Evolutionary conservation across 2,888 invertebrate genomes (phyloP), one percentile per base, ranked within the genome.

Genomic region (Epistrophe grossulariae): DNA sequence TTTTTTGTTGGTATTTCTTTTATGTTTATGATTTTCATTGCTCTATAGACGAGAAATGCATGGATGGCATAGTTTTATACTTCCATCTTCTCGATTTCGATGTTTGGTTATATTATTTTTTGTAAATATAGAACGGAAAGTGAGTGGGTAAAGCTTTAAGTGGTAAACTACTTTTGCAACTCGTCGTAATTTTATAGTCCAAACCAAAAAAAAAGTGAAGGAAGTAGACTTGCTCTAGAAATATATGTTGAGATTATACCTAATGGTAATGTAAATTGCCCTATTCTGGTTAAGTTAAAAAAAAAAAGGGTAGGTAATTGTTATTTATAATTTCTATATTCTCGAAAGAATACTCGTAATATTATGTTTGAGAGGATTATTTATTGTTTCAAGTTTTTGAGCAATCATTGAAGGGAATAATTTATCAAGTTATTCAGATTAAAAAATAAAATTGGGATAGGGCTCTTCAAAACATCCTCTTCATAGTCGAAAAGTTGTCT

Each of bases 51-150:
- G 43, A 64, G 28, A 64, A 64, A 28, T 64, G 28, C 62, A 19
- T 17, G 38, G 7, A 10, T 13, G 8, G 52, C 15, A 59, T 59
- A 59, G n/a, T 57, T 57, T 31, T 57, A n/a, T n/a, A 9, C 24
- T 40, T 40, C 40, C 15, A 48, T 31, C 45, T 45, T 45, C 31
- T 28, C 64, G 60, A 60, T 31, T 31, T 28, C 31, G 17, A 45
- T 17, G 43, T 31, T 45, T 43, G 7, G 4, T 11, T 43, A 13
- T 43, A 8, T 28, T 24, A 24, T 24, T 24, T 64, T 64, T 64
- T 64, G 24, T 43, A 10, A 64, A 28, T 48, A 66, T 48, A 66
- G 66, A 48, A 66, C 66, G 64, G 64, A 64, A 66, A 64, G 31
- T 66, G n/a, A 45, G 64, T 45, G 28, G 45, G 3, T 19, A 19